Conservation (phyloP, 2,888 invertebrate genomes). For the Eristalinus aeneus region DNA sequence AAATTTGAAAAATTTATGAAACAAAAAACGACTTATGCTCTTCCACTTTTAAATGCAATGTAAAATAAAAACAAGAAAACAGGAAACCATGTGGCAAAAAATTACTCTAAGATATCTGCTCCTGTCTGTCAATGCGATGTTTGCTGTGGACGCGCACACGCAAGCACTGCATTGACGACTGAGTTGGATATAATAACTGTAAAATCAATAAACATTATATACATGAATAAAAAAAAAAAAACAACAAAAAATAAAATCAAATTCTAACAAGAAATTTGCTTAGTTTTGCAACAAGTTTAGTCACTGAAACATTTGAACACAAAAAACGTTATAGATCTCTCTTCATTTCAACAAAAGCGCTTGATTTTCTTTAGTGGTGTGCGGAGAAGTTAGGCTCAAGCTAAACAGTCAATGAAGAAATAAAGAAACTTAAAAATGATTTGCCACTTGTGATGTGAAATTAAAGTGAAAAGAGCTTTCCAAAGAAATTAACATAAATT, state of each 20-base stretch:
- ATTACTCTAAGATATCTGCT: not conserved
- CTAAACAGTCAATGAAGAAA: constrained; percentile 9
- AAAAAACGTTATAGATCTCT: not conserved
- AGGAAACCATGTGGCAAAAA: constrained; percentile 13
- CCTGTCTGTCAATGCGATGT: too few species aligned
- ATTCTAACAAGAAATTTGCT: constrained; percentile 29
- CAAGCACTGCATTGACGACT: not conserved
- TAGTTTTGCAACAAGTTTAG: constrained; percentile 41
- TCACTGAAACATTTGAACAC: constrained; percentile 37
- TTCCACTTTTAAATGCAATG: constrained; percentile 52
- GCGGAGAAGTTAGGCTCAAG: constrained; percentile 17
- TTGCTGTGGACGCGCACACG: too few species aligned
- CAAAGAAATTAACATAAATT: constrained; percentile 5
- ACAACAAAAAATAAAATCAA: too few species aligned
- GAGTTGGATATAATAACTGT: not conserved
- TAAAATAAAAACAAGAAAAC: constrained; percentile 10
- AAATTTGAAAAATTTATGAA: constrained; percentile 5
- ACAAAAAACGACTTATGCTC: constrained; percentile 43
- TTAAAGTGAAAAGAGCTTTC: constrained; percentile 65
- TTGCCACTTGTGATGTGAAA: constrained; percentile 37
- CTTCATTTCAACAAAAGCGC: not conserved
- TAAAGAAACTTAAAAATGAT: constrained; percentile 8
- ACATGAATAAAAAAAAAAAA: not conserved
- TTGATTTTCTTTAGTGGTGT: constrained; percentile 4
- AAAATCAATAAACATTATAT: not conserved